Percentiles rank a stretch among this genome's conserved stretches.
These are phyloP conservation scores for Leptosomus discolor DNA, from an alignment of 2,113 vertebrate species.

Conservation along the genomic window DNA sequence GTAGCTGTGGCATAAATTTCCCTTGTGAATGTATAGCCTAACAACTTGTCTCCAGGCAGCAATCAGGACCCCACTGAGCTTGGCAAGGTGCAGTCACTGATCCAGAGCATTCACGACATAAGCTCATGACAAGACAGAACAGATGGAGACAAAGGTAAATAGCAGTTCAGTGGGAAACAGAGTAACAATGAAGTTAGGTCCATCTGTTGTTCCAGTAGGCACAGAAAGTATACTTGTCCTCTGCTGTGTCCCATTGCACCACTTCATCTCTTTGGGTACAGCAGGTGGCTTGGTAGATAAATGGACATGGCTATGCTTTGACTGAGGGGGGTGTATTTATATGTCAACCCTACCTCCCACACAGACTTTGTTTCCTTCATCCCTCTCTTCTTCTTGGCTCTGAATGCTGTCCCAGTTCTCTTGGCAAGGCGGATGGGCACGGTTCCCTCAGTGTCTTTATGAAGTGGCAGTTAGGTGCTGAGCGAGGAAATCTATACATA, in stretches of 20 bases:
- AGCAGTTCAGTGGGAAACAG: not conserved
- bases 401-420: not conserved
- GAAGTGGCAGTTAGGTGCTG: not conserved
- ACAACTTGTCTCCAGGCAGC: conserved; percentile 27
- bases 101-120: conserved; percentile 42
- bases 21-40: not conserved
- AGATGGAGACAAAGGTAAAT: conserved; percentile 60
- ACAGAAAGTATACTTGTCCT: not conserved
- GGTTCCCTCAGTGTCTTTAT: not conserved
- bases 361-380: not conserved
- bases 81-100: conserved; percentile 24
- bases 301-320: not conserved
- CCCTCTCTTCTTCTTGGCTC: not conserved
- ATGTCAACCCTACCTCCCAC: not conserved
- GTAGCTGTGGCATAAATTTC: conserved; percentile 8
- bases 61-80: conserved; percentile 18
- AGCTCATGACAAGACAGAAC: conserved; percentile 41
- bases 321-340: not conserved
- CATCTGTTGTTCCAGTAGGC: conserved; percentile 45
- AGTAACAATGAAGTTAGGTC: conserved; percentile 10
- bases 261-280: not conserved
- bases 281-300: not conserved
- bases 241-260: not conserved
- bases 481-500: not conserved
- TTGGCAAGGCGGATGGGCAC: conserved; percentile 2